These are phyloP conservation scores for Urechis unicinctus DNA, from an alignment of 2,888 invertebrate species.

Conservation along the genomic window DNA sequence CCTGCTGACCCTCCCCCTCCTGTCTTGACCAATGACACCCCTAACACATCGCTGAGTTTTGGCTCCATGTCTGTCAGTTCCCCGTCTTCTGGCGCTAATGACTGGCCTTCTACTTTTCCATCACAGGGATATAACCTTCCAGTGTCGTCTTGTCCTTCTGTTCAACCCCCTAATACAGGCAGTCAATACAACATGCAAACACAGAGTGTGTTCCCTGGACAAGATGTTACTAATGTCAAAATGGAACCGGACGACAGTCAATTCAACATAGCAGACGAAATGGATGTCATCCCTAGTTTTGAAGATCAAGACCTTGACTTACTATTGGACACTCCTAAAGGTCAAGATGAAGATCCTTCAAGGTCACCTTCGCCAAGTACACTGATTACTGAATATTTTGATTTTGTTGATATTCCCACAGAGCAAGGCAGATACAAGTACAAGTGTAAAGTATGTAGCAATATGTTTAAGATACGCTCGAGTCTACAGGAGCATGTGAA, in stretches of 20 bases:
- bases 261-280: no score
- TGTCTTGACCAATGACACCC: no score
- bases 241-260: background rate
- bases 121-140: no score
- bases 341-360: background rate
- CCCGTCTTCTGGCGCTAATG: no score
- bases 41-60: no score
- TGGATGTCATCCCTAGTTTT: no score
- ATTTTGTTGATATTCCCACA: constrained; percentile 13
- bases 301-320: background rate
- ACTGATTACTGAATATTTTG: constrained; percentile 11
- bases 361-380: constrained; percentile 1
- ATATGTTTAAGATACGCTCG: constrained; percentile 15
- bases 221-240: background rate
- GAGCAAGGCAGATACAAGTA: constrained; percentile 13
- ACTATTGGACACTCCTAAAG: background rate
- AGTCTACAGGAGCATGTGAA: constrained; percentile 20
- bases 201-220: no score
- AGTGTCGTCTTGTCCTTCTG: no score
- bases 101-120: no score
- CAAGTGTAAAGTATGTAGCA: constrained; percentile 14
- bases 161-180: no score
- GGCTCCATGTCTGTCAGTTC: background rate
- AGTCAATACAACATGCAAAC: no score
- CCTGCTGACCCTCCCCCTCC: background rate